Percentiles rank a stretch among this genome's conserved stretches.
Conservation (phyloP, 2,797 vertebrate genomes). For the Siniperca scherzeri region DNA sequence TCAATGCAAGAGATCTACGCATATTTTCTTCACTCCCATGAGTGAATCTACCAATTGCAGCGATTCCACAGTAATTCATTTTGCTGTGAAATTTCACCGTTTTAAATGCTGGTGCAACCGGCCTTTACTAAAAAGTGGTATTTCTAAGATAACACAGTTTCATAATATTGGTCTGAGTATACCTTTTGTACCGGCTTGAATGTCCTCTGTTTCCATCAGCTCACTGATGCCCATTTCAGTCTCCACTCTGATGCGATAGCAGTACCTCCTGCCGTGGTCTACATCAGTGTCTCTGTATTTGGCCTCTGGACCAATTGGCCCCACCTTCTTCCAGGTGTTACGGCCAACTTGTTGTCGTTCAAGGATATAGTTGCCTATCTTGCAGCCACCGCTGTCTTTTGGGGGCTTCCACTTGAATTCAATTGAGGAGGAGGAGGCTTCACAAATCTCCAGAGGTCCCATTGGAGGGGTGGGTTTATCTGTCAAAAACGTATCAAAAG, state of each 20-base stretch:
- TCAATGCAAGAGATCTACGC: accelerated
- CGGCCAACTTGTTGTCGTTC: slow-evolving; percentile 91
- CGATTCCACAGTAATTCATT: not conserved
- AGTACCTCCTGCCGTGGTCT: slow-evolving; percentile 90
- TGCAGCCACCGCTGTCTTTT: slow-evolving; percentile 90
- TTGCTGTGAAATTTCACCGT: not conserved
- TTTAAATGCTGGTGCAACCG: not conserved
- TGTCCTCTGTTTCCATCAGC: slow-evolving; percentile 89
- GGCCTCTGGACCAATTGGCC: slow-evolving; percentile 81
- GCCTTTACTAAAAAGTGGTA: not conserved
- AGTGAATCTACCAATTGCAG: not conserved
- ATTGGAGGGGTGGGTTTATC: slow-evolving; percentile 92
- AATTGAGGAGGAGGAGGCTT: slow-evolving; percentile 81
- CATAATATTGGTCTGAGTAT: slow-evolving; percentile 32
- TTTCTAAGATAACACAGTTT: not conserved
- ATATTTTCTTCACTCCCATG: accelerated
- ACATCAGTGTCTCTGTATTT: slow-evolving; percentile 88
- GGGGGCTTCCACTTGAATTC: slow-evolving; percentile 91
- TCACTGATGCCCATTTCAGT: slow-evolving; percentile 90
- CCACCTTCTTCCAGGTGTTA: slow-evolving; percentile 91
- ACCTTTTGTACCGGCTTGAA: slow-evolving; percentile 92
- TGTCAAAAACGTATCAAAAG: slow-evolving; percentile 62
- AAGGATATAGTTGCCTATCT: slow-evolving; percentile 87
- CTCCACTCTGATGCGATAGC: slow-evolving; percentile 90
- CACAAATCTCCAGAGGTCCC: slow-evolving; percentile 91